These are phyloP conservation scores for Holcopasites calliopsidis DNA, from an alignment of 1,140 invertebrate genomes.

Conservation along the genomic window DNA sequence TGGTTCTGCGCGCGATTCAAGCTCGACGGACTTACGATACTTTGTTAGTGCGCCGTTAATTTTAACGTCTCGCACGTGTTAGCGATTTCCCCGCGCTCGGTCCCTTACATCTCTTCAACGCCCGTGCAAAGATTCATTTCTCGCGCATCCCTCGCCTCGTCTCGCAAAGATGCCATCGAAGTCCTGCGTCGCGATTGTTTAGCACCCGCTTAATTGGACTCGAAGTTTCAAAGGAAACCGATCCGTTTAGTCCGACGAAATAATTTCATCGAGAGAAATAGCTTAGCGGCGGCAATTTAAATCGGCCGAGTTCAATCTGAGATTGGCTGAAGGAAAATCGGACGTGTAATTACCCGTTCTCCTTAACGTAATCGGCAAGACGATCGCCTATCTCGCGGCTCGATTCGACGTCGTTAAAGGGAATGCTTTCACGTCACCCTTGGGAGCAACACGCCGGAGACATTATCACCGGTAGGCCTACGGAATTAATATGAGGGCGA, in stretches of 20 bases:
- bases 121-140: background rate
- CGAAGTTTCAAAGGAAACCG: no score
- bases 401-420: slow-evolving; percentile 78
- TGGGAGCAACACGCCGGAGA: slow-evolving; percentile 63
- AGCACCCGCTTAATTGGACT: no score
- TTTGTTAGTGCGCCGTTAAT: slow-evolving; percentile 78
- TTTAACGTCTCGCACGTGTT: slow-evolving; percentile 77
- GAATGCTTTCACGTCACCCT: slow-evolving; percentile 76
- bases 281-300: background rate
- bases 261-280: no score
- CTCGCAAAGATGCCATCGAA: no score
- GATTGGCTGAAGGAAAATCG: slow-evolving; percentile 34
- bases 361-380: slow-evolving; percentile 73
- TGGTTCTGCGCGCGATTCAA: slow-evolving; percentile 60
- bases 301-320: background rate
- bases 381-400: slow-evolving; percentile 77
- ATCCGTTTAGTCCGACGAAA: no score
- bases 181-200: no score
- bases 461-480: slow-evolving; percentile 67
- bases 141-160: background rate
- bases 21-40: slow-evolving; percentile 68
- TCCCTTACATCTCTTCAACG: slow-evolving; percentile 43
- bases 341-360: slow-evolving; percentile 64
- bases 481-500: slow-evolving; percentile 74
- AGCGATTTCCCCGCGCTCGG: slow-evolving; percentile 69